Evolutionary conservation across 2,797 vertebrate species (phyloP), one percentile per base, ranked within the genome.

Genomic region (Tapirus indicus): DNA sequence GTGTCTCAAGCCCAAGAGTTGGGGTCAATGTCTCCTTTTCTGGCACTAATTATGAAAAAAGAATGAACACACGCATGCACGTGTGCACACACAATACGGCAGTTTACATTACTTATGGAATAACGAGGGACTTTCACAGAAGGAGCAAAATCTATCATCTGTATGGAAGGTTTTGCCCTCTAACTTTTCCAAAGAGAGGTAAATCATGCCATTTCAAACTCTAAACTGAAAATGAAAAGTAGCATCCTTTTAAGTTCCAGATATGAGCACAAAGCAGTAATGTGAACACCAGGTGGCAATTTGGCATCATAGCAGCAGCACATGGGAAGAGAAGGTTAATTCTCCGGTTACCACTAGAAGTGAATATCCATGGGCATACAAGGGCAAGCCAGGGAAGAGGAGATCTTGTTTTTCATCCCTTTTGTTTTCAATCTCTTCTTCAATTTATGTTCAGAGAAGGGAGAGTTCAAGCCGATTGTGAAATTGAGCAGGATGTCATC

Each of bases 241-340:
- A 64, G 38, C 32, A 2, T 66, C 47, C 71, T 80, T 78, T 84
- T 35, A 72, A 78, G 11, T 95, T 72, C 44, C 44, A 88, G 47
- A 54, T 47, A 44, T 8, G 54, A 88, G 16, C 41, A 88, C 27
- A 88, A 71, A 83, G 18, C 49, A 75, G 58, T 21, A 27, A 47
- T 58, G 32, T 47, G 16, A 91, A 91, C 44, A 96, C 38, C 79
- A 85, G 54, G 38, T 89, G 47, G 87, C 88, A 91, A 94, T 95
- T 93, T 89, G 35, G 52, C 69, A 83, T 44, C 62, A 20, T 68
- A 79, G 52, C n/a, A 71, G 17, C 0, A 49, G 62, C 4, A 54
- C 2, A 1, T 6, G 60, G 66, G 18, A 18, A 47, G 64, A 74
- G 20, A 17, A 77, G 35, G 71, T 17, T 62, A 80, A 80, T 52